Percentiles rank a stretch among this genome's conserved stretches.
These are phyloP conservation scores for Aplocera efformata DNA, from an alignment of 2,888 invertebrate genomes.

Conservation along the genomic window DNA sequence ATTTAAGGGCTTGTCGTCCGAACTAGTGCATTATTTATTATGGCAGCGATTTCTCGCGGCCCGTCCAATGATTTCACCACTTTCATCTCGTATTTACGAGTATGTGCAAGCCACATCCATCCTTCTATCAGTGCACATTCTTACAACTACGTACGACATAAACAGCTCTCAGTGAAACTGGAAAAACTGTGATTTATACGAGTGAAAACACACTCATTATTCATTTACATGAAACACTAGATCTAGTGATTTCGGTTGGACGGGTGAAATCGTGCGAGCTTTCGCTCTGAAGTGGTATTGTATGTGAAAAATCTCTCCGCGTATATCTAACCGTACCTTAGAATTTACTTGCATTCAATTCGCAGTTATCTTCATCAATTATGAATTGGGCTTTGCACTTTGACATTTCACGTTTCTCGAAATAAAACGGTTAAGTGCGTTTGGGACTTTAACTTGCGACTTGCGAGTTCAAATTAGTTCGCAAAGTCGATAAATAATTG, in stretches of 20 bases:
- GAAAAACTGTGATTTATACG: slow-evolving; percentile 24
- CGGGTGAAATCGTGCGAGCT: slow-evolving; percentile 11
- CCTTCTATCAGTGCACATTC: slow-evolving; percentile 39
- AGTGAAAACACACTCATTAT: slow-evolving; percentile 11
- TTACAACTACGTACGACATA: slow-evolving; percentile 16
- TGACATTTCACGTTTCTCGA: too few species aligned
- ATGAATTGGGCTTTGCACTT: too few species aligned
- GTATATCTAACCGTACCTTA: too few species aligned
- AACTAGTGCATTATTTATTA: slow-evolving; percentile 78
- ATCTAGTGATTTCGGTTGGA: slow-evolving; percentile 7
- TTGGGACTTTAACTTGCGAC: too few species aligned
- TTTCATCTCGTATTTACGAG: slow-evolving; percentile 71
- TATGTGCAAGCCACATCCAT: slow-evolving; percentile 46
- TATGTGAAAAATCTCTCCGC: neutral
- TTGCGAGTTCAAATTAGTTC: too few species aligned
- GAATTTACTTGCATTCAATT: too few species aligned
- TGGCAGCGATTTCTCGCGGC: slow-evolving; percentile 69
- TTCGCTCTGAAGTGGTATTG: slow-evolving; percentile 4
- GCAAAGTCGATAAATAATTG: too few species aligned
- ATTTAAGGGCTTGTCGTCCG: slow-evolving; percentile 62
- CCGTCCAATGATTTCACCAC: slow-evolving; percentile 72
- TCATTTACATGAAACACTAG: slow-evolving; percentile 16
- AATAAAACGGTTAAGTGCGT: too few species aligned
- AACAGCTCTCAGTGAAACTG: slow-evolving; percentile 22
- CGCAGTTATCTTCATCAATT: too few species aligned